Conservation (phyloP, 2,113 vertebrate species). For the Suncus etruscus region DNA sequence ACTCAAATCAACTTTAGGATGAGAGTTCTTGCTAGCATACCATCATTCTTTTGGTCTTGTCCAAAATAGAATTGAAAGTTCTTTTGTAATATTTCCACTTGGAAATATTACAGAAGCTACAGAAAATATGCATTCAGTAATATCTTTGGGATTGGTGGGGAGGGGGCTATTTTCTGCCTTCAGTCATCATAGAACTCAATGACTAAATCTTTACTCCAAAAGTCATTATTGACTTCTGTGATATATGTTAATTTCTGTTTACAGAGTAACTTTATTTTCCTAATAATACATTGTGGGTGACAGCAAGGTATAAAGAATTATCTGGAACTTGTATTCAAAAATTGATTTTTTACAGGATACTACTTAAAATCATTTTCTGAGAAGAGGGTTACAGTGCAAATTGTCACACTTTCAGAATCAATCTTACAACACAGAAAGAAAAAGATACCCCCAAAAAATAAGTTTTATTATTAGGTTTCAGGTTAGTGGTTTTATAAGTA, state of each 20-base stretch:
- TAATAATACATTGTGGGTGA: not conserved
- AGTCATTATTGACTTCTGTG: not conserved
- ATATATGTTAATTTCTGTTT: conserved; percentile 25
- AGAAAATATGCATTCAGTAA: not conserved
- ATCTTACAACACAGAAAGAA: conserved; percentile 52
- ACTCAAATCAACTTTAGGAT: not conserved
- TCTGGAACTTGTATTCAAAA: conserved; percentile 25
- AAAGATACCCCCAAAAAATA: conserved; percentile 40
- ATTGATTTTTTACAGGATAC: conserved; percentile 64
- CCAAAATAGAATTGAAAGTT: not conserved
- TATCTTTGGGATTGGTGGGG: not conserved
- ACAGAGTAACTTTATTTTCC: conserved; percentile 45
- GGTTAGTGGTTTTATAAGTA: conserved; percentile 60
- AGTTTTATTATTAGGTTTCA: conserved; percentile 37
- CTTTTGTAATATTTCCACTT: conserved; percentile 31
- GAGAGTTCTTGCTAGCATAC: not conserved
- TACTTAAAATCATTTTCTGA: conserved; percentile 48
- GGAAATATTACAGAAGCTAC: no score
- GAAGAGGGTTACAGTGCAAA: conserved; percentile 4
- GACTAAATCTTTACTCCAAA: conserved; percentile 50
- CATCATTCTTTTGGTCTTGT: not conserved
- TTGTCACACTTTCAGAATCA: conserved; percentile 51
- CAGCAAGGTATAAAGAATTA: conserved; percentile 5
- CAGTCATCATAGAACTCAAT: conserved; percentile 17
- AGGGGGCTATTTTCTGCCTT: not conserved